These are phyloP conservation scores for Athripsodes cinereus DNA, from an alignment of 2,888 invertebrate species.

Conservation along the genomic window DNA sequence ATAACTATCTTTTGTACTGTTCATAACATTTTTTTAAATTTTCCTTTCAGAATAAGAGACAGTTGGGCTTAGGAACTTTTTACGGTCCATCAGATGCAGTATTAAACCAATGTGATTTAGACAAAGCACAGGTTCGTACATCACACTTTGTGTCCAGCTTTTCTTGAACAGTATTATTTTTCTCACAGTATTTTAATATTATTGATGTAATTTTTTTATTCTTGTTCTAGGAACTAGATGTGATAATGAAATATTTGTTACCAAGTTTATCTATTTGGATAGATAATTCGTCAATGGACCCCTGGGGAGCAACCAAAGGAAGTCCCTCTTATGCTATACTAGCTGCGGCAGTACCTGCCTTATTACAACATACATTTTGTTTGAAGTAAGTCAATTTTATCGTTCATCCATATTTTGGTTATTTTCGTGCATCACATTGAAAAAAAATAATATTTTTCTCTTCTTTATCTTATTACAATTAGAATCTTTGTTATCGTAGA, in stretches of 20 bases:
- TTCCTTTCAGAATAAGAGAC: conserved; percentile 71
- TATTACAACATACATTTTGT: conserved; percentile 32
- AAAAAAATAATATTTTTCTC: too few relatives aligned
- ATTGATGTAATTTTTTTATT: not conserved
- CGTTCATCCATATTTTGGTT: too few relatives aligned
- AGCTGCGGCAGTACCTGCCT: conserved; percentile 38
- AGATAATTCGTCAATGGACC: conserved; percentile 26
- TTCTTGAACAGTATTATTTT: not conserved
- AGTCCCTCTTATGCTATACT: conserved; percentile 33
- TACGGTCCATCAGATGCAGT: conserved; percentile 83
- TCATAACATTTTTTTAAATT: too few relatives aligned
- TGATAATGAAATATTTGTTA: conserved; percentile 44
- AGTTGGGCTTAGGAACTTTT: conserved; percentile 81
- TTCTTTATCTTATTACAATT: too few relatives aligned
- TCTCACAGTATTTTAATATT: not conserved
- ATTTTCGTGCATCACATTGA: not conserved
- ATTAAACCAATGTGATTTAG: conserved; percentile 71
- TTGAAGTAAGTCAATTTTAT: conserved; percentile 32
- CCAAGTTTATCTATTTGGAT: conserved; percentile 28
- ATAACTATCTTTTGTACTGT: too few relatives aligned
- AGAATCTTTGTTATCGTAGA: too few relatives aligned
- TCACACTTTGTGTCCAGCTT: not conserved
- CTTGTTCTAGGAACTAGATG: conserved; percentile 37
- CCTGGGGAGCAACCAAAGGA: conserved; percentile 30
- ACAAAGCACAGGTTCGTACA: conserved; percentile 64